These are phyloP conservation scores for Mythimna impura DNA, from an alignment of 2,888 invertebrate genomes.

Conservation along the genomic window DNA sequence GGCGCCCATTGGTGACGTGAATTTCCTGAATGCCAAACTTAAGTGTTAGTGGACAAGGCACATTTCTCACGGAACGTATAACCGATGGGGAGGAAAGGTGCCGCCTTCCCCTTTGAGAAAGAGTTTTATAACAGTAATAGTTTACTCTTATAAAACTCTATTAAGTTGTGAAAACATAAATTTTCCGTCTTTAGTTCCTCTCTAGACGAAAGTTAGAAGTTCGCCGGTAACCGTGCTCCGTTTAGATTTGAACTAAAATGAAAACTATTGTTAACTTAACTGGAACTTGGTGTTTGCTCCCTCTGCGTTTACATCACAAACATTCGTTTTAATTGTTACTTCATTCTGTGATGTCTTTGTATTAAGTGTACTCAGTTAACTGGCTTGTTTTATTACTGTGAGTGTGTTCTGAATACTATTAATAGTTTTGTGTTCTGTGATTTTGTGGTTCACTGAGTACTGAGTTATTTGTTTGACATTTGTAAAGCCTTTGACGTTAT, in stretches of 20 bases:
- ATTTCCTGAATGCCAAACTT: no score
- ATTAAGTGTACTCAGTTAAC: constrained; percentile 7
- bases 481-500: constrained; percentile 17
- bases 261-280: constrained; percentile 53
- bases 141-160: constrained; percentile 1
- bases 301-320: constrained; percentile 38
- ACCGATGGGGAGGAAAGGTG: not conserved
- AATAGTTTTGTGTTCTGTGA: not conserved
- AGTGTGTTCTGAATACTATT: not conserved
- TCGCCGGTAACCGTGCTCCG: constrained; percentile 7
- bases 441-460: constrained; percentile 17
- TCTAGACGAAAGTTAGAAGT: constrained; percentile 33
- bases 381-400: constrained; percentile 12
- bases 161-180: constrained; percentile 1
- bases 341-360: constrained; percentile 19
- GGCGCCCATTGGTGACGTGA: no score
- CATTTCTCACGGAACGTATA: not conserved
- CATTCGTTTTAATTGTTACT: constrained; percentile 45
- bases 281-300: constrained; percentile 49
- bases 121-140: not conserved
- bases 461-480: constrained; percentile 15
- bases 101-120: not conserved
- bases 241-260: constrained; percentile 44
- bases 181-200: constrained; percentile 11
- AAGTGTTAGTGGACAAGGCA: not conserved